These are phyloP conservation scores for Scartelaos histophorus DNA, from an alignment of 2,113 vertebrate species.

Conservation along the genomic window DNA sequence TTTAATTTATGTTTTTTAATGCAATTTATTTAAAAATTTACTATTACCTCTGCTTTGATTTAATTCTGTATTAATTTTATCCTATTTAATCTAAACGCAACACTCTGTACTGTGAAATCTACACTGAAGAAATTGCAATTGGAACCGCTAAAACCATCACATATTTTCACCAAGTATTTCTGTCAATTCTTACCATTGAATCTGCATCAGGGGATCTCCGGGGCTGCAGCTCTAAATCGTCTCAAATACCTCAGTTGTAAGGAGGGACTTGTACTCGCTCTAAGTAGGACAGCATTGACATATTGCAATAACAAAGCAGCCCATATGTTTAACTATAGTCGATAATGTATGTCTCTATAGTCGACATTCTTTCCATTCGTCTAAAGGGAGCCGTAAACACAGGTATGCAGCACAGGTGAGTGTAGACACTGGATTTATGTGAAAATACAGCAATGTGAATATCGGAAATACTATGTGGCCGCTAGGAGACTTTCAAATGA, in stretches of 20 bases:
- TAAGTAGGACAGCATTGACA: slow-evolving; percentile 17
- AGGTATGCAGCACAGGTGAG: not conserved
- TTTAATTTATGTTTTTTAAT: no score
- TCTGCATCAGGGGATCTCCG: slow-evolving; percentile 3
- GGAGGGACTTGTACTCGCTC: not conserved
- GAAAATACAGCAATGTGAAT: slow-evolving; percentile 5
- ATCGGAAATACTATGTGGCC: not conserved
- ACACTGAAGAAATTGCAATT: not conserved
- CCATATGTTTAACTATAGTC: slow-evolving; percentile 37
- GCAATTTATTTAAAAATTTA: no score
- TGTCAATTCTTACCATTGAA: not conserved
- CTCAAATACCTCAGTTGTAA: not conserved
- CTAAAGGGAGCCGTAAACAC: slow-evolving; percentile 46
- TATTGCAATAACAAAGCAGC: slow-evolving; percentile 42
- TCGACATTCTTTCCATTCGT: slow-evolving; percentile 33
- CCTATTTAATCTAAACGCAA: no score
- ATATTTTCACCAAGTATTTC: not conserved
- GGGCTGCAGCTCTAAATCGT: not conserved
- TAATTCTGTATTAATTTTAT: not conserved
- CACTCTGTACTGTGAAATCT: not conserved
- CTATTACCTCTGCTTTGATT: no score
- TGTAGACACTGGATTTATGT: not conserved
- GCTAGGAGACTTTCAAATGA: not conserved
- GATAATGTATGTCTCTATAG: slow-evolving; percentile 8
- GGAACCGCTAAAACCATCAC: not conserved